These are phyloP conservation scores for Zoanthus gigantus DNA, from an alignment of 92 coral and sea anemone species.

Conservation along the genomic window DNA sequence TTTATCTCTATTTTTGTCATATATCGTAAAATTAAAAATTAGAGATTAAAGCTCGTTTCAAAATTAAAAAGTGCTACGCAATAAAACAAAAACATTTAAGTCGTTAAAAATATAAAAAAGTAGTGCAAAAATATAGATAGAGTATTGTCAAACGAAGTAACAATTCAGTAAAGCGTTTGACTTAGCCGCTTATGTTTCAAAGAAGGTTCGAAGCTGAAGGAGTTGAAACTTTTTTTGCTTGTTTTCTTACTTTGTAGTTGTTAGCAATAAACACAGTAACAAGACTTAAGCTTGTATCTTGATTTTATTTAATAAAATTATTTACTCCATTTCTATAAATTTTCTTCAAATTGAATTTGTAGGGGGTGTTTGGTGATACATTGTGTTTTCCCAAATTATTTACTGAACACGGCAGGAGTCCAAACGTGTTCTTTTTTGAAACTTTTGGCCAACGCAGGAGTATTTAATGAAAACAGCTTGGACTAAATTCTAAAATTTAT, in stretches of 20 bases:
- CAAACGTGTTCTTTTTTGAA: slow-evolving; percentile 6
- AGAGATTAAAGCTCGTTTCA: no score
- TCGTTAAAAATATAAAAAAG: no score
- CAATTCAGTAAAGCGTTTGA: no score
- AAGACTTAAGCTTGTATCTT: neutral
- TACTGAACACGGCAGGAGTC: neutral
- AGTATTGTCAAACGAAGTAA: no score
- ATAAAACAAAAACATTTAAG: no score
- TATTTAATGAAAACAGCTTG: slow-evolving; percentile 11
- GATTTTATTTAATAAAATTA: neutral
- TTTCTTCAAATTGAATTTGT: slow-evolving; percentile 13
- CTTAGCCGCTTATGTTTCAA: no score
- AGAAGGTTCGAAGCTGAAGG: no score
- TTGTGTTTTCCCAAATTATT: slow-evolving; percentile 4
- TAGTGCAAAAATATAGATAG: no score
- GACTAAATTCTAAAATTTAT: neutral
- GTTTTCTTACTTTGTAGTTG: neutral
- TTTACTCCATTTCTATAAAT: neutral
- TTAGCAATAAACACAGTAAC: neutral
- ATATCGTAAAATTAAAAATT: no score
- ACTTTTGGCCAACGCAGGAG: neutral
- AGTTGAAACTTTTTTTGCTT: neutral
- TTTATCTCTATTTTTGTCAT: no score
- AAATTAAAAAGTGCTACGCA: no score
- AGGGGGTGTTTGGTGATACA: neutral